Conservation (phyloP, 2,888 invertebrate genomes). For the Drosophila merina region DNA sequence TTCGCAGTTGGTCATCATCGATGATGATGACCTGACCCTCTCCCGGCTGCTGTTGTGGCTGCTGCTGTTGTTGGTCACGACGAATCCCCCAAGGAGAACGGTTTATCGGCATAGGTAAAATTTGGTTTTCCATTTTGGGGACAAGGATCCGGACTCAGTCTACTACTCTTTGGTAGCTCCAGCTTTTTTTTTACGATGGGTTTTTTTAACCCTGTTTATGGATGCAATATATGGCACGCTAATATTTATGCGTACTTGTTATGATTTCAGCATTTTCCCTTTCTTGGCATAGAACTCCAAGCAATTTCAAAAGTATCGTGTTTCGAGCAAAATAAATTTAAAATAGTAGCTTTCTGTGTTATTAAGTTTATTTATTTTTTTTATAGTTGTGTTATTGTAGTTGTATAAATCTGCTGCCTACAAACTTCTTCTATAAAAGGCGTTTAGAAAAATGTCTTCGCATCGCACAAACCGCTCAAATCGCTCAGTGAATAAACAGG, state of each 20-base stretch:
- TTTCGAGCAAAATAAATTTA: neutral
- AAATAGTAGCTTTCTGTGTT: too few species aligned
- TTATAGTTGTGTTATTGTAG: neutral
- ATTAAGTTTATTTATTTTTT: too few species aligned
- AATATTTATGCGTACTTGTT: neutral
- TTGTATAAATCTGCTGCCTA: neutral
- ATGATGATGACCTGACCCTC: constrained; percentile 4
- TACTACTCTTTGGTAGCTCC: too few species aligned
- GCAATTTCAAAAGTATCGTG: neutral
- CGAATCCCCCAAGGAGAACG: neutral
- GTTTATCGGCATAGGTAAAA: neutral
- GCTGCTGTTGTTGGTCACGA: too few species aligned
- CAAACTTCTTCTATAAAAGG: neutral
- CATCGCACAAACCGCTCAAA: too few species aligned
- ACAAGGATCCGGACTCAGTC: too few species aligned
- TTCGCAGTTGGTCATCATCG: neutral
- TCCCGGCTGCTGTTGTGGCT: neutral
- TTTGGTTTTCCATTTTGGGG: neutral
- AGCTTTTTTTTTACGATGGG: too few species aligned
- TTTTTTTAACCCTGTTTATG: neutral
- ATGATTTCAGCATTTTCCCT: neutral
- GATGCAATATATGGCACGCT: neutral
- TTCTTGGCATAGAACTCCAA: neutral
- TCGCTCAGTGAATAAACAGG: too few species aligned
- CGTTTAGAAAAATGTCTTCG: neutral